Base-by-base conservation (phyloP, 2,113 vertebrate species). In the Hucho hucho region DNA sequence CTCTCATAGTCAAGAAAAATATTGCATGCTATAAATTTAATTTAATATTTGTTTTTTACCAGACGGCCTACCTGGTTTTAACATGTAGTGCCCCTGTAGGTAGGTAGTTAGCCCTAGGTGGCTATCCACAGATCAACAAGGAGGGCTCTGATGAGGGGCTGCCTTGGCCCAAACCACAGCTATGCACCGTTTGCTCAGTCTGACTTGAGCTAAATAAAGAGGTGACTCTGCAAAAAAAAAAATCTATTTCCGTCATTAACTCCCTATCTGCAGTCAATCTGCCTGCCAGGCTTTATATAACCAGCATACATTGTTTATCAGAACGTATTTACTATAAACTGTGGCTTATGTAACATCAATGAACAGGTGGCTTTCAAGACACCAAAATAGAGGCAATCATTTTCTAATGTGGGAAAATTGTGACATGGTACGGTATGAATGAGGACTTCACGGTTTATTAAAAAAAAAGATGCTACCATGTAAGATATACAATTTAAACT, bases 151-250 rank as follows among this genome's bases (percentile, higher is more conserved):
- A 92, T 9, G 58, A 20, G 32, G 81, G 22, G 77, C 73, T 22
- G 18, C 66, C 4, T 47, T 83, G 67, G 80, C 61, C 78, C 1
- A 53, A 22, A 87, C 90, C 87, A 87, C 90, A 91, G 89, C 79
- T 87, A 87, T 89, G 88, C 64, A 64, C 59, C 87, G 88, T 91
- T 92, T 89, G 86, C 85, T 85, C 85, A 87, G 87, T 76, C 74
- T 80, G 82, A 80, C 69, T 74, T 26, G 64, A 76, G 79, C 82
- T 84, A 84, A 87, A 89, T 81, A 82, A 87, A 84, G 79, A 73
- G 79, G 70, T 20, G 4, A 77, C 84, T 80, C 80, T 59, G 83
- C 47, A 71, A n/a, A n/a, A n/a, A n/a, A n/a, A n/a, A n/a, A n/a
- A n/a, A n/a, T n/a, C n/a, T n/a, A n/a, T 75, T 64, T 69, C 75